Percentiles rank a stretch among this genome's conserved stretches.
phyloP scores from a whole-genome alignment of 1,140 invertebrate genomes.

The Danaus melanippus region DNA sequence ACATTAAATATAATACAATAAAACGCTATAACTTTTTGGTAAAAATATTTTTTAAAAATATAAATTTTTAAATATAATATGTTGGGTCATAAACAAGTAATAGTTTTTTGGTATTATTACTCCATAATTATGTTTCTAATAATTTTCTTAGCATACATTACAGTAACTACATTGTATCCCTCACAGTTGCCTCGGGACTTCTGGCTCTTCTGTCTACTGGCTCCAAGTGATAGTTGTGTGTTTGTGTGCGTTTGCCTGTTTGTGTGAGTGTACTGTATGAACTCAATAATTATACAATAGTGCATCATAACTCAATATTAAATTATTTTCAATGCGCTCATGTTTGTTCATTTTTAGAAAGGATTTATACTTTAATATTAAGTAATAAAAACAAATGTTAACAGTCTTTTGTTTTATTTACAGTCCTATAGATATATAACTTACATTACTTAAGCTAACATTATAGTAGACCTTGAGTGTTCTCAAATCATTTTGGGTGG shows the following conservation, averaged over 20 bases:
- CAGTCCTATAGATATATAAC: constrained; percentile 32
- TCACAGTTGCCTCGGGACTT: constrained; percentile 87
- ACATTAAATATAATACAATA: no score
- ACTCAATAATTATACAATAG: constrained; percentile 17
- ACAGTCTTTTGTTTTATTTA: constrained; percentile 59
- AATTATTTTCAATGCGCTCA: constrained; percentile 28
- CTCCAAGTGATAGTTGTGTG: constrained; percentile 45
- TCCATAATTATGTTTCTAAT: neutral
- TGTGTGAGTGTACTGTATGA: constrained; percentile 31
- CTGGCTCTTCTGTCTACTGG: constrained; percentile 94
- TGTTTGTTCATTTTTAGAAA: constrained; percentile 32
- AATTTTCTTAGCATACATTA: constrained; percentile 60
- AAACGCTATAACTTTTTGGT: no score
- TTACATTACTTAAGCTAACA: constrained; percentile 27
- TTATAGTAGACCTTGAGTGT: constrained; percentile 27
- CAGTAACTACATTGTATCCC: constrained; percentile 92
- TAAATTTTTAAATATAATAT: no score
- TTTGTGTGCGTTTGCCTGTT: constrained; percentile 24
- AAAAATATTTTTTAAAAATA: no score
- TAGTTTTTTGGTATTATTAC: no score
- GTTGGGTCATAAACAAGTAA: no score
- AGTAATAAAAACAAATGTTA: constrained; percentile 41
- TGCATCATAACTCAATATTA: constrained; percentile 25
- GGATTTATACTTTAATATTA: constrained; percentile 46
- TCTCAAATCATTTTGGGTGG: constrained; percentile 44